These are phyloP conservation scores for Eubasilissa splendida DNA, from an alignment of 2,888 invertebrate species.

Conservation along the genomic window DNA sequence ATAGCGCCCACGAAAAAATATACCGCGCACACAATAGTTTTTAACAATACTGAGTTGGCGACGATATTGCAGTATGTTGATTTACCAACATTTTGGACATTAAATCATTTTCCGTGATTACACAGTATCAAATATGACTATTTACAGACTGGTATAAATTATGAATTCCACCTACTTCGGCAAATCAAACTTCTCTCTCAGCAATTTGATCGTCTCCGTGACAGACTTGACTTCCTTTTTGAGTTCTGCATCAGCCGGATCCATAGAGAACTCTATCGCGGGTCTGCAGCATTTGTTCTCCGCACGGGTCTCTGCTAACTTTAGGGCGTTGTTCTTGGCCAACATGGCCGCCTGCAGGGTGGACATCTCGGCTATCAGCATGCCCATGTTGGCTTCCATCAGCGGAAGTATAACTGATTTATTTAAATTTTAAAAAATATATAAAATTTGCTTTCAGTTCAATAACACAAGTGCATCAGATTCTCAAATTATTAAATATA, in stretches of 20 bases:
- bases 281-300: conserved; percentile 80
- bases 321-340: conserved; percentile 79
- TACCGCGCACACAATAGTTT: too few species aligned
- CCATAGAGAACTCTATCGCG: conserved; percentile 77
- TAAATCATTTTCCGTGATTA: too few species aligned
- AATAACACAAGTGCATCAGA: too few species aligned
- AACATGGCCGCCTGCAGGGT: conserved; percentile 78
- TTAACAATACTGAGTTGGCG: too few species aligned
- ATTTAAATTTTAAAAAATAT: too few species aligned
- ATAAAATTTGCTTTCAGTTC: too few species aligned
- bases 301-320: conserved; percentile 80
- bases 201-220: conserved; percentile 72
- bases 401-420: conserved; percentile 61
- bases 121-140: background rate
- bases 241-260: conserved; percentile 77
- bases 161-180: conserved; percentile 70
- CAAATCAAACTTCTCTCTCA: conserved; percentile 73
- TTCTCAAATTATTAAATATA: too few species aligned
- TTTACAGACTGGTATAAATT: background rate
- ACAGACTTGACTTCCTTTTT: conserved; percentile 76
- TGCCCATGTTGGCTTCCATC: conserved; percentile 80
- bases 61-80: background rate
- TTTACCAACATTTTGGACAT: too few species aligned
- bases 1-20: too few species aligned
- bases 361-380: conserved; percentile 78